Base-by-base conservation (phyloP, 2,888 invertebrate species). In the Choreutis nemorana region DNA sequence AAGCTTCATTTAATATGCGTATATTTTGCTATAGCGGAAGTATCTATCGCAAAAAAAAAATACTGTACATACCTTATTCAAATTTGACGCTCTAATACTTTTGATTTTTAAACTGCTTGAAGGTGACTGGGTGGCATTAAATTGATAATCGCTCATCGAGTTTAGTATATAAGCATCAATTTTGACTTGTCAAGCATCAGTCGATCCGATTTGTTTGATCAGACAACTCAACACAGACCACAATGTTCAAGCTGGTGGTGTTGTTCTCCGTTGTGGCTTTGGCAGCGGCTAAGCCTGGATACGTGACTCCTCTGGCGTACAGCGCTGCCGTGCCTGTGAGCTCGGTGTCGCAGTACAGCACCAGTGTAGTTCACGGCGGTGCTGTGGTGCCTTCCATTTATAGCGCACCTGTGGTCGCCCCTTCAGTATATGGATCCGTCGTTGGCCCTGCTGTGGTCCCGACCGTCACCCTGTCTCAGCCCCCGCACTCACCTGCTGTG, bases 251-350 rank as follows among this genome's bases (percentile, higher is more conserved):
- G 59, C 56, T 78, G 81, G 81, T 83, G 79, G 83, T 82, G 65
- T 82, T 86, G 77, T 81, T 81, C 57, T 82, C 82, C 50, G 63
- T 83, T 37, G 58, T 82, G 53, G 81, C 83, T 50, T 46, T 85
- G 55, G 83, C 77, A 40, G 81, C 68, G 39, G 85, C 85, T 55
- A 79, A 71, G 55, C 79, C 79, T 7, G 33, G 57, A 26, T 28
- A 56, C 21, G 48, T 65, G 32, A 48, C 52, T 11, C 67, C 67
- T 1, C 5, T 61, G 46, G 54, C 57, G 2, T 72, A 70, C 54
- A 49, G 52, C 35, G 44, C 60, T 9, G 46, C 43, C 15, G 42
- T 46, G 30, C 56, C 56, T 1, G 46, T 45, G 23, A 51, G 48
- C 42, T 52, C 55, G 3, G 45, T 53, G 30, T 52, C 52, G n/a